phyloP scores from a whole-genome alignment of 2,888 invertebrate species.

The Calameuta filiformis region DNA sequence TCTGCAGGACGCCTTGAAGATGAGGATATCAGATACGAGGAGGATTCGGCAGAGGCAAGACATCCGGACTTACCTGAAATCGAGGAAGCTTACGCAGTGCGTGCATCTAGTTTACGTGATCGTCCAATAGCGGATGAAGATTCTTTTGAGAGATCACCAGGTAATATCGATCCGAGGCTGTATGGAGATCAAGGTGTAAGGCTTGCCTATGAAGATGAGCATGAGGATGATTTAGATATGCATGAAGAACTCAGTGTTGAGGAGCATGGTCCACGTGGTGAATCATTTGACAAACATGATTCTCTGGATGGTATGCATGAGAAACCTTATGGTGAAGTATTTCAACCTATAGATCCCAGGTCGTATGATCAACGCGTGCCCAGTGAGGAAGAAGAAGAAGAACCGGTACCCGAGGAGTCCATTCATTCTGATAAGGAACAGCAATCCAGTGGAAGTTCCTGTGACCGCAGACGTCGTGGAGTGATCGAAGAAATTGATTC shows the following conservation, averaged over 20 bases:
- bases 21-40: not conserved
- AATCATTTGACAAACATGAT: slow-evolving; percentile 10
- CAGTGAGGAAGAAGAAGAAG: slow-evolving; percentile 40
- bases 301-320: not conserved
- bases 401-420: slow-evolving; percentile 45
- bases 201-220: slow-evolving; percentile 10
- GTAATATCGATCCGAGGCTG: slow-evolving; percentile 44
- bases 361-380: slow-evolving; percentile 28
- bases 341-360: slow-evolving; percentile 49
- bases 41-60: not conserved
- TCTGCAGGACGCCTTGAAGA: not conserved
- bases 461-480: slow-evolving; percentile 70
- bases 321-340: slow-evolving; percentile 29
- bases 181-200: slow-evolving; percentile 39
- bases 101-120: not conserved
- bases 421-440: slow-evolving; percentile 67
- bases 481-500: slow-evolving; percentile 88
- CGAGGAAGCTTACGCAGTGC: not conserved
- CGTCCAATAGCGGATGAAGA: slow-evolving; percentile 28
- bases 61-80: not conserved
- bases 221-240: slow-evolving; percentile 4
- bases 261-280: slow-evolving; percentile 1
- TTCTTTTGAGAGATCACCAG: slow-evolving; percentile 35
- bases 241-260: slow-evolving; percentile 12
- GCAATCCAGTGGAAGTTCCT: slow-evolving; percentile 73